Conservation (phyloP, 2,113 vertebrate genomes). For the Irena cyanogastra region DNA sequence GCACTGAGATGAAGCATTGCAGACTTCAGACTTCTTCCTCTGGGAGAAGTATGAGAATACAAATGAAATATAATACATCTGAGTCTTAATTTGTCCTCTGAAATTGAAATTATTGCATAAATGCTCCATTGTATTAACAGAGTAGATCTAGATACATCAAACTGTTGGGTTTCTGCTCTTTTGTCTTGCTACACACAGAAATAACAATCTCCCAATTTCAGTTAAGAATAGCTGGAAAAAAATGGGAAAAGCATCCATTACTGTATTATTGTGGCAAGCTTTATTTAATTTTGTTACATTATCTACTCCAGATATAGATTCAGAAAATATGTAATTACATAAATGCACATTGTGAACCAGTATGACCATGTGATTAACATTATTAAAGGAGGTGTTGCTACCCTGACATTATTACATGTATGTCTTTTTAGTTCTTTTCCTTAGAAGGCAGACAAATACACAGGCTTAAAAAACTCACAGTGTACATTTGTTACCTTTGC, state of each 20-base stretch:
- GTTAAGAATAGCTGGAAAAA: neutral
- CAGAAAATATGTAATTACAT: neutral
- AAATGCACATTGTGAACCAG: neutral
- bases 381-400: neutral
- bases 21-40: neutral
- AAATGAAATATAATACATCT: neutral
- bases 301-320: neutral
- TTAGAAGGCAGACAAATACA: neutral
- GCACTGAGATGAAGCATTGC: neutral
- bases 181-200: neutral
- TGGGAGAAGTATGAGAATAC: neutral
- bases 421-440: neutral
- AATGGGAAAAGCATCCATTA: neutral
- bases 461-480: neutral
- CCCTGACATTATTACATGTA: neutral
- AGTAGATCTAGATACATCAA: neutral
- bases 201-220: neutral
- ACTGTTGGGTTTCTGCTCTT: neutral
- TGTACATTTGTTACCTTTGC: neutral
- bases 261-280: neutral
- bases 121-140: neutral
- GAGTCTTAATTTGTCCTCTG: neutral
- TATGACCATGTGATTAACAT: neutral
- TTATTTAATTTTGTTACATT: neutral
- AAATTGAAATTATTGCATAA: neutral